Percentiles rank a stretch among this genome's conserved stretches.
Evolutionary conservation across 2,113 vertebrate species (phyloP).

Genomic region (Apus apus): DNA sequence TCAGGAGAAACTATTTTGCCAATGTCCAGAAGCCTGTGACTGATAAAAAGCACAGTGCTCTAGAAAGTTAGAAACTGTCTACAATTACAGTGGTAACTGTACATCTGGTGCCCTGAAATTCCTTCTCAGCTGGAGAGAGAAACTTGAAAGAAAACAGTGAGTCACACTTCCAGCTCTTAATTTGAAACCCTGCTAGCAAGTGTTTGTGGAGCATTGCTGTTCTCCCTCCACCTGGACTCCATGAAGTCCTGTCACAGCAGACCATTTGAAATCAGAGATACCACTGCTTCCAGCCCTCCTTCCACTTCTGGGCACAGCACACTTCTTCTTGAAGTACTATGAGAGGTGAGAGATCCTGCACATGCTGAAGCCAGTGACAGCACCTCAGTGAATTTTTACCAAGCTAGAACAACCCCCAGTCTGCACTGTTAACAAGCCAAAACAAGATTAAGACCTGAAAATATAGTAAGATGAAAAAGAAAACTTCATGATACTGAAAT

Average conservation of each 20-base stretch:
- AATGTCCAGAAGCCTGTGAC: not conserved
- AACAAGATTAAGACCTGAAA: not conserved
- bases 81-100: not conserved
- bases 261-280: not conserved
- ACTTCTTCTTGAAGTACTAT: not conserved
- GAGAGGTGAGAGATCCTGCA: not conserved
- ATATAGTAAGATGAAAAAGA: not conserved
- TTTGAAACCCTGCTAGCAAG: not conserved
- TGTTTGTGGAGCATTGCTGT: not conserved
- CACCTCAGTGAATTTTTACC: not conserved
- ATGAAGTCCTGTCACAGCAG: not conserved
- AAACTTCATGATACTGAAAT: not conserved
- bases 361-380: not conserved
- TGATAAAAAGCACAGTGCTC: not conserved
- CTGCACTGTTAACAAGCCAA: not conserved
- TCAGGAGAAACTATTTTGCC: not conserved
- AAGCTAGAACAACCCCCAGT: not conserved
- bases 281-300: not conserved
- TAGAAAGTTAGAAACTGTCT: not conserved
- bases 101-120: constrained; percentile 29
- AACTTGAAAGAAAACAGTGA: not conserved
- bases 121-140: constrained; percentile 22
- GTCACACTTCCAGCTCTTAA: not conserved
- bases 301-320: not conserved
- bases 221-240: not conserved